Percentiles rank a stretch among this genome's conserved stretches.
Conservation (phyloP, 2,888 invertebrate species). For the Eupeodes luniger region DNA sequence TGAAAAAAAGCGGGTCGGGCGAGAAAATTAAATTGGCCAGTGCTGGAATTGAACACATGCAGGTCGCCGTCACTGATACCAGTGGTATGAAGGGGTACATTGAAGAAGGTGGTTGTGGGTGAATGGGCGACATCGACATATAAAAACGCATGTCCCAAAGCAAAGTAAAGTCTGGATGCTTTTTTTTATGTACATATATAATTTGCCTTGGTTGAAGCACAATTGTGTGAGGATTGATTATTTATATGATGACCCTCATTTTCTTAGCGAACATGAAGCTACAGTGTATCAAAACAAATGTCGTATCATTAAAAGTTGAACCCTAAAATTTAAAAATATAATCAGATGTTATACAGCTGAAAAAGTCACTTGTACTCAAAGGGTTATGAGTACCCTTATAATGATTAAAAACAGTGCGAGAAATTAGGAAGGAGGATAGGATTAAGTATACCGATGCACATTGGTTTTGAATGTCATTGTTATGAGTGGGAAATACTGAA, state of each 20-base stretch:
- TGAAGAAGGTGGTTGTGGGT: conserved; percentile 6
- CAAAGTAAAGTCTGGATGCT: conserved; percentile 23
- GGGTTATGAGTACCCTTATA: no score
- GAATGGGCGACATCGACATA: conserved; percentile 27
- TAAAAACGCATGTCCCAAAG: conserved; percentile 34
- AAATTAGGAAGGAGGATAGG: no score
- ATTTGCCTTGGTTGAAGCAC: conserved; percentile 60
- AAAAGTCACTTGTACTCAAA: no score
- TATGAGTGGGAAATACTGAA: no score
- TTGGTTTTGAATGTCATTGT: no score
- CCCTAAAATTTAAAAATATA: no score
- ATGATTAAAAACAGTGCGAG: no score
- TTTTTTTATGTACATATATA: background rate
- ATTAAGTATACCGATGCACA: no score
- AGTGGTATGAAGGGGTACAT: background rate
- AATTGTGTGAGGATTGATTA: conserved; percentile 12
- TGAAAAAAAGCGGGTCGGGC: conserved; percentile 81
- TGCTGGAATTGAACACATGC: conserved; percentile 67
- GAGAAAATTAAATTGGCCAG: conserved; percentile 83
- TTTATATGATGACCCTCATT: conserved; percentile 56
- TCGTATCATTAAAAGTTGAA: no score
- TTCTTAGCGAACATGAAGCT: background rate
- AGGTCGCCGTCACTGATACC: conserved; percentile 21
- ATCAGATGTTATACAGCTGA: no score
- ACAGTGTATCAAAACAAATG: no score